phyloP scores from a whole-genome alignment of 2,888 invertebrate species.

The Orchestes rusci region DNA sequence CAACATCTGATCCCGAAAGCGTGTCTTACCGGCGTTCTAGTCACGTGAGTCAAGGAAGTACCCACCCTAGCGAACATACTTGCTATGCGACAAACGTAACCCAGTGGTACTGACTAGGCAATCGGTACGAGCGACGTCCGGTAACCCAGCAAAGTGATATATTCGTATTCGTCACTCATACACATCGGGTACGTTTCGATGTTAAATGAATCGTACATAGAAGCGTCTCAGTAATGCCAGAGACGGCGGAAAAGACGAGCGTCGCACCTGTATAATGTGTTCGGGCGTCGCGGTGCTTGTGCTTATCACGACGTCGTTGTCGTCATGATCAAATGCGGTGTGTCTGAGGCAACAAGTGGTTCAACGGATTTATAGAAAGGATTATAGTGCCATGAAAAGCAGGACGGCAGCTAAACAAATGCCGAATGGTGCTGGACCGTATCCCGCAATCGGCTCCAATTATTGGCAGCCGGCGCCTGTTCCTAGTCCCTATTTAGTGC shows the following conservation, averaged over 20 bases:
- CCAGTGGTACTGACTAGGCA: too few species aligned
- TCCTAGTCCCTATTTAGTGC: constrained; percentile 74
- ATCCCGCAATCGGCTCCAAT: constrained; percentile 76
- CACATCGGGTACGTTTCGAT: constrained; percentile 24
- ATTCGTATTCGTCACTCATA: constrained; percentile 40
- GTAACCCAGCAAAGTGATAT: constrained; percentile 31
- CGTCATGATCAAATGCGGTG: constrained; percentile 9
- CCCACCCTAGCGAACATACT: too few species aligned
- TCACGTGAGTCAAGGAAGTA: too few species aligned
- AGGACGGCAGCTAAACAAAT: constrained; percentile 32
- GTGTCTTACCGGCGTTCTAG: too few species aligned
- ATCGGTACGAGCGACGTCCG: constrained; percentile 30
- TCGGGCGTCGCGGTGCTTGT: constrained; percentile 17
- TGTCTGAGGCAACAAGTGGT: constrained; percentile 5
- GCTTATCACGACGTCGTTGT: not conserved
- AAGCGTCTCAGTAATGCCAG: constrained; percentile 35
- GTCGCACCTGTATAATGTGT: constrained; percentile 26
- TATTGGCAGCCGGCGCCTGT: constrained; percentile 78
- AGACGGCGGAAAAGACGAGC: constrained; percentile 33
- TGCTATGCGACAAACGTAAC: too few species aligned
- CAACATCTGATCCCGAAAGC: too few species aligned
- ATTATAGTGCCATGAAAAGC: constrained; percentile 39
- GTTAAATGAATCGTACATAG: constrained; percentile 38
- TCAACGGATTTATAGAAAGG: not conserved
- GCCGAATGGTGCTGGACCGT: constrained; percentile 35